Evolutionary conservation across 1,140 invertebrate genomes (phyloP).

Genomic region (Dreissena polymorpha): DNA sequence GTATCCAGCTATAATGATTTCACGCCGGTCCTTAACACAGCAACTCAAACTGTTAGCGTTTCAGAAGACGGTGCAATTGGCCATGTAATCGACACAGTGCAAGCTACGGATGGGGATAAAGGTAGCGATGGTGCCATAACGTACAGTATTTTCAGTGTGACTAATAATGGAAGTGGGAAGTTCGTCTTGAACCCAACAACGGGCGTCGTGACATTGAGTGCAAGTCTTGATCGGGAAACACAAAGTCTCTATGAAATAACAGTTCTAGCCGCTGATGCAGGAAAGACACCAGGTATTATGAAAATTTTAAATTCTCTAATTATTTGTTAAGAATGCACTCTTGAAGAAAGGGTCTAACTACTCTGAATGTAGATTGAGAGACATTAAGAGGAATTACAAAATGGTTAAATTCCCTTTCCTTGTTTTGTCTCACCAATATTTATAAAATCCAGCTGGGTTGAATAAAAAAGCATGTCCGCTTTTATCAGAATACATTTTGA

Average conservation of each 20-base stretch:
- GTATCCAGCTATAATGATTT: constrained; percentile 93
- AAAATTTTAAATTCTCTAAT: neutral
- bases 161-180: constrained; percentile 51
- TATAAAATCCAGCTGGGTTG: too few relatives aligned
- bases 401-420: too few relatives aligned
- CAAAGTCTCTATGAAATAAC: constrained; percentile 54
- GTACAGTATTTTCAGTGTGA: constrained; percentile 57
- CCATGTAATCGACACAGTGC: constrained; percentile 38
- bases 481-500: too few relatives aligned
- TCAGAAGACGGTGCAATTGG: constrained; percentile 52
- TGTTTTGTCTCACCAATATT: too few relatives aligned
- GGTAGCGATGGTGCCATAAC: constrained; percentile 61
- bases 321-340: neutral
- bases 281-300: constrained; percentile 41
- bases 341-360: too few relatives aligned
- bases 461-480: too few relatives aligned
- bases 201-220: constrained; percentile 55
- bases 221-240: constrained; percentile 67
- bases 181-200: constrained; percentile 59
- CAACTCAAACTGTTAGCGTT: constrained; percentile 31
- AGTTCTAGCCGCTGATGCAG: constrained; percentile 60
- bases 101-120: constrained; percentile 62
- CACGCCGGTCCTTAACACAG: constrained; percentile 87
- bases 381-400: neutral
- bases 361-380: neutral